These are phyloP conservation scores for Phyllotreta cruciferae DNA, from an alignment of 2,888 invertebrate species.

Conservation along the genomic window DNA sequence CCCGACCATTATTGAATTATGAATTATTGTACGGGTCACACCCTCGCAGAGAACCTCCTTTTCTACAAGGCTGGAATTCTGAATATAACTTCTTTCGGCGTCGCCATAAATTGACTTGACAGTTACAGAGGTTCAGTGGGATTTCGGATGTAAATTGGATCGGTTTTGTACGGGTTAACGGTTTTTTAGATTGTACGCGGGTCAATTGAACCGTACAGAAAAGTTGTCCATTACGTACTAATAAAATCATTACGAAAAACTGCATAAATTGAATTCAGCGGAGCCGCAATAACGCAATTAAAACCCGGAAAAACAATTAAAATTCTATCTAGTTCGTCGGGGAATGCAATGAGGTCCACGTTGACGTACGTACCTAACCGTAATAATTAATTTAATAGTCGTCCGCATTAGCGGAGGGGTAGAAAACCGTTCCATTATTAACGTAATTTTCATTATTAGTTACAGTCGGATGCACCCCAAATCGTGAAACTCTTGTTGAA, in stretches of 20 bases:
- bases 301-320: constrained; percentile 9
- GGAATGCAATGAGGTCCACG: constrained; percentile 4
- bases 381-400: constrained; percentile 29
- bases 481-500: constrained; percentile 29
- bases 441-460: constrained; percentile 31
- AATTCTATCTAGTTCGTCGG: constrained; percentile 10
- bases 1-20: constrained; percentile 43
- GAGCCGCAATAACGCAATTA: not conserved
- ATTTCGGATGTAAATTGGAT: constrained; percentile 26
- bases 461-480: constrained; percentile 28
- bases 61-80: constrained; percentile 33
- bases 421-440: constrained; percentile 32
- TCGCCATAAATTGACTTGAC: constrained; percentile 30
- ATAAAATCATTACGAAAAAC: constrained; percentile 1
- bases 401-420: constrained; percentile 29
- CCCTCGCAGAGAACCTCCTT: constrained; percentile 36
- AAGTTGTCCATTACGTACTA: not conserved
- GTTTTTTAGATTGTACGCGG: too few species aligned
- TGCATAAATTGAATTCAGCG: not conserved
- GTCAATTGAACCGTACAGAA: not conserved
- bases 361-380: constrained; percentile 16
- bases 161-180: constrained; percentile 13
- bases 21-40: constrained; percentile 43
- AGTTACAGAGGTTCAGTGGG: constrained; percentile 33
- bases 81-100: constrained; percentile 21